Percentiles rank a stretch among this genome's conserved stretches.
phyloP scores from a whole-genome alignment of 1,140 invertebrate genomes.

The Drosophila leontia region DNA sequence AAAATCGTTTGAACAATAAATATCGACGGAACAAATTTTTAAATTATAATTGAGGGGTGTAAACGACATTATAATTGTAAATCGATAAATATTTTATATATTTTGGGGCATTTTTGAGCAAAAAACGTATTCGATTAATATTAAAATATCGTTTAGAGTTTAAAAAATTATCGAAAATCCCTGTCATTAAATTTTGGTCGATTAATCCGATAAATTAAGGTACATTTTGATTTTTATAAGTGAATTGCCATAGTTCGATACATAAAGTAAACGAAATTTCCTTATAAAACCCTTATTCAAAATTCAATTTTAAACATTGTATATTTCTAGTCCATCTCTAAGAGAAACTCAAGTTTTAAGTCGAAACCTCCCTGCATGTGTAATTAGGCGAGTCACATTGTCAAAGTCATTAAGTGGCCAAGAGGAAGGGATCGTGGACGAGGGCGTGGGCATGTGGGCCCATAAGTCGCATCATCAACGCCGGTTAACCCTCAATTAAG shows the following conservation, averaged over 20 bases:
- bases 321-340: not conserved
- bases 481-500: constrained; percentile 85
- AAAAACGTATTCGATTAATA: too few species aligned
- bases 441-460: constrained; percentile 53
- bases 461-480: constrained; percentile 84
- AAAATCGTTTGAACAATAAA: not conserved
- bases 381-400: constrained; percentile 79
- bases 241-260: too few species aligned
- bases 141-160: too few species aligned
- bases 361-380: constrained; percentile 65
- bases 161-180: not conserved
- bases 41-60: not conserved
- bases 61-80: not conserved
- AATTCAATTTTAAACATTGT: not conserved
- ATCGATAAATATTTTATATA: not conserved
- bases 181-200: not conserved
- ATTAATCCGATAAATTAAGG: not conserved
- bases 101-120: too few species aligned
- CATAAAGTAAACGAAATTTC: too few species aligned
- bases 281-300: too few species aligned
- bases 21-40: not conserved
- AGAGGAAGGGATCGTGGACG: constrained; percentile 1
- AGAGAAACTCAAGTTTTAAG: constrained; percentile 62
- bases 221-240: not conserved
- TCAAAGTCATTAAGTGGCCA: constrained; percentile 83